Percentiles rank a stretch among this genome's conserved stretches.
Evolutionary conservation across 2,797 vertebrate species (phyloP).

Genomic region (Phyllotis vaccarum): DNA sequence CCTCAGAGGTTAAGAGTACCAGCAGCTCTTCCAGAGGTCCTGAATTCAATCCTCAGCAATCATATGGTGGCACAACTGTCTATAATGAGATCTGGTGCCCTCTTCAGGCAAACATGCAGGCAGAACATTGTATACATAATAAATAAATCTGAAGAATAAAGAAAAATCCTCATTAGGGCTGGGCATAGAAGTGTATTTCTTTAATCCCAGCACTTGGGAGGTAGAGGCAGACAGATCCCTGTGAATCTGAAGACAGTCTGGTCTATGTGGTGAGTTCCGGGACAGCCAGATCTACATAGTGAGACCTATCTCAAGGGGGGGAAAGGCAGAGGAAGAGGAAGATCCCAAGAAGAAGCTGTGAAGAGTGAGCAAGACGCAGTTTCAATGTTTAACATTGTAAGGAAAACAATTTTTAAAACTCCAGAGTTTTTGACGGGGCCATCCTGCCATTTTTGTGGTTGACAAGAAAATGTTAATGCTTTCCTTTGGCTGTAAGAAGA

Average conservation of each 20-base stretch:
- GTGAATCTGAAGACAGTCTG: neutral
- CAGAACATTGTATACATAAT: neutral
- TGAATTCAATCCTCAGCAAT: neutral
- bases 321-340: neutral
- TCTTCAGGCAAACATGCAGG: neutral
- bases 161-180: neutral
- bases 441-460: neutral
- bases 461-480: slow-evolving; percentile 27
- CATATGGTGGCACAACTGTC: neutral
- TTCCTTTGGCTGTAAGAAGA: slow-evolving; percentile 24
- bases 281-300: neutral
- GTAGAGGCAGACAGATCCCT: neutral
- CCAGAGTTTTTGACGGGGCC: slow-evolving; percentile 11
- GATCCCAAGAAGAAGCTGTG: neutral
- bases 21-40: neutral
- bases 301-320: neutral
- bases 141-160: neutral
- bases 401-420: slow-evolving; percentile 44
- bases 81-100: neutral
- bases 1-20: neutral
- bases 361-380: slow-evolving; percentile 38
- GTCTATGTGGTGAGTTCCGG: neutral
- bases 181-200: neutral
- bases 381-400: slow-evolving; percentile 13
- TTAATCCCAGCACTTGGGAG: neutral